Evolutionary conservation across 2,113 vertebrate genomes (phyloP).

Genomic region (Nycticorax nycticorax): DNA sequence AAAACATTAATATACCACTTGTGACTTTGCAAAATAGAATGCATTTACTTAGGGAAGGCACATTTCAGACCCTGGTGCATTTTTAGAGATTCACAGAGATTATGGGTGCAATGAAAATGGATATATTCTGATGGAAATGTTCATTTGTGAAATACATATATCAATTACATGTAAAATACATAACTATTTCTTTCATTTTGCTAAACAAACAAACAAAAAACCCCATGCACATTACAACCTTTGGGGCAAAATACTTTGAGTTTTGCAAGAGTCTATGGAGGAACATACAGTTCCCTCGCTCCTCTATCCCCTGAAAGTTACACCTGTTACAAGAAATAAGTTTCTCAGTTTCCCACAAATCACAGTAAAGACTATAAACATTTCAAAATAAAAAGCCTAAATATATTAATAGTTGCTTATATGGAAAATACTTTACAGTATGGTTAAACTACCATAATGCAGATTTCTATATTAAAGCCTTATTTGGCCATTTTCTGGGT

Average conservation of each 20-base stretch:
- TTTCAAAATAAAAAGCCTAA: background rate
- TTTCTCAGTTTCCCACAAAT: background rate
- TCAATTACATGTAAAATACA: background rate
- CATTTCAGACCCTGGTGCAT: background rate
- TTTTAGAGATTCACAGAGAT: background rate
- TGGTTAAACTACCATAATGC: background rate
- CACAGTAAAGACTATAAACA: background rate
- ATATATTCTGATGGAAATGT: background rate
- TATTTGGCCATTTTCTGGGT: background rate
- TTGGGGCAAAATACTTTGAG: background rate
- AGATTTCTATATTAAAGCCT: background rate
- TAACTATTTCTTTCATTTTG: background rate
- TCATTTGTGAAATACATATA: background rate
- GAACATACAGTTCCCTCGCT: fast-evolving
- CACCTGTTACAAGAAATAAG: background rate
- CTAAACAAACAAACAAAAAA: background rate
- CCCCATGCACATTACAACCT: background rate
- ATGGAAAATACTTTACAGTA: background rate
- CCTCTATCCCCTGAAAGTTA: background rate
- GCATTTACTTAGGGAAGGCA: background rate
- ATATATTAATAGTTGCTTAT: background rate
- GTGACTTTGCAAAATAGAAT: background rate
- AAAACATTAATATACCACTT: background rate
- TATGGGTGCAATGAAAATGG: background rate
- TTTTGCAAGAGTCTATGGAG: background rate